Evolutionary conservation across 1,140 invertebrate species (phyloP).

Genomic region (Scaptomyza hsui): DNA sequence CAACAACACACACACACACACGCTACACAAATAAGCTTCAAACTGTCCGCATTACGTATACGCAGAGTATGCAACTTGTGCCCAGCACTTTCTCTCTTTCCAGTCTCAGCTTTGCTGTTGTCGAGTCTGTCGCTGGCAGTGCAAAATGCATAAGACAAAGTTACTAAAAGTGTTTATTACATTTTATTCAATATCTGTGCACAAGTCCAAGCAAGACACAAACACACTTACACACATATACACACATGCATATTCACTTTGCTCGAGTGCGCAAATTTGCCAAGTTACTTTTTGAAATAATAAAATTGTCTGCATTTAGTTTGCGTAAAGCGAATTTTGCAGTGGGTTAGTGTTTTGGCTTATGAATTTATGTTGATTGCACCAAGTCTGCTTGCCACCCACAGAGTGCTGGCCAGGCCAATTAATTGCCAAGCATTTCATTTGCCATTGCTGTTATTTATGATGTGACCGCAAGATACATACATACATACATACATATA

Average conservation of each 20-base stretch:
- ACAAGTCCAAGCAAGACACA: slow-evolving; percentile 17
- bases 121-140: slow-evolving; percentile 35
- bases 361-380: slow-evolving; percentile 76
- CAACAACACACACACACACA: slow-evolving; percentile 4
- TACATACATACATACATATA: too few relatives aligned
- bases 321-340: slow-evolving; percentile 4
- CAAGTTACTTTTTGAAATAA: slow-evolving; percentile 74
- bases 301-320: slow-evolving; percentile 72
- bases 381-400: slow-evolving; percentile 32
- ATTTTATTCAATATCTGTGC: slow-evolving; percentile 78
- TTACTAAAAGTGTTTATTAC: slow-evolving; percentile 82
- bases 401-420: slow-evolving; percentile 51
- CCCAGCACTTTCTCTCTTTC: not conserved
- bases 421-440: slow-evolving; percentile 74
- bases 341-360: slow-evolving; percentile 2
- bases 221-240: slow-evolving; percentile 11
- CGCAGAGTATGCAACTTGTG: slow-evolving; percentile 56
- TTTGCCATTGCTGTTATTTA: slow-evolving; percentile 74
- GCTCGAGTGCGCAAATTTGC: slow-evolving; percentile 53
- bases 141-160: slow-evolving; percentile 71
- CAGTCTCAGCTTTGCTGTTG: slow-evolving; percentile 1
- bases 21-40: slow-evolving; percentile 52
- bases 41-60: slow-evolving; percentile 67
- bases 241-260: slow-evolving; percentile 30
- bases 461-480: slow-evolving; percentile 62